Conservation (phyloP, 2,888 invertebrate genomes). For the Eretmocerus hayati region DNA sequence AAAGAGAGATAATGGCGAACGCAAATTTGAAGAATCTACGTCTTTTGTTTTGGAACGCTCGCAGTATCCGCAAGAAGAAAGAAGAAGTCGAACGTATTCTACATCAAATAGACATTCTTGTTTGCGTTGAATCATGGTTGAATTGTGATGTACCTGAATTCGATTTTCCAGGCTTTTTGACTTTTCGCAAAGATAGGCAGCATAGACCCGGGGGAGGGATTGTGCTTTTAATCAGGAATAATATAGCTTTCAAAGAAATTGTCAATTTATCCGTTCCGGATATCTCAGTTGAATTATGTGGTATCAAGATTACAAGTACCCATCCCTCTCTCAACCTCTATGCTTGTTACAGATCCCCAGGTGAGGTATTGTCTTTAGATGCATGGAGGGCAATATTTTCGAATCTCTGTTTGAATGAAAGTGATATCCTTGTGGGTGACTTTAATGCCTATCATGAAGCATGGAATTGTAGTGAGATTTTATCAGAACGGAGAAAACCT, state of each 20-base stretch:
- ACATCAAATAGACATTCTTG: background rate
- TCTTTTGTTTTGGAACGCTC: conserved; percentile 5
- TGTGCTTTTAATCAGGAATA: conserved; percentile 2
- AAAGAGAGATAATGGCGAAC: too few relatives aligned
- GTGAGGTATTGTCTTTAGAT: background rate
- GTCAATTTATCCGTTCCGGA: background rate
- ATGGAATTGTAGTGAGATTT: conserved; percentile 11
- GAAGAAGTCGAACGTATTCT: background rate
- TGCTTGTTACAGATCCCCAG: conserved; percentile 3
- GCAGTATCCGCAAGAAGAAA: background rate
- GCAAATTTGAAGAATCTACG: too few relatives aligned
- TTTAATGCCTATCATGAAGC: conserved; percentile 9
- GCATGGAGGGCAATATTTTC: background rate
- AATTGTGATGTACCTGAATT: background rate
- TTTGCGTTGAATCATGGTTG: conserved; percentile 8
- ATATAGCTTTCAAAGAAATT: background rate
- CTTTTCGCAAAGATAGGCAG: background rate
- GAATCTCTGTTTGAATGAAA: background rate
- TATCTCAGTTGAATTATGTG: background rate
- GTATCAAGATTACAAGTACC: background rate
- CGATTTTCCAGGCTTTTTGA: background rate
- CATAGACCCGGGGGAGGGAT: conserved; percentile 4
- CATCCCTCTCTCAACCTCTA: background rate
- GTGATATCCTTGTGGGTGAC: conserved; percentile 3
- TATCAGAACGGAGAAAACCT: conserved; percentile 8